Evolutionary conservation across 2,113 vertebrate species (phyloP).

Genomic region (Trichomycterus rosablanca): DNA sequence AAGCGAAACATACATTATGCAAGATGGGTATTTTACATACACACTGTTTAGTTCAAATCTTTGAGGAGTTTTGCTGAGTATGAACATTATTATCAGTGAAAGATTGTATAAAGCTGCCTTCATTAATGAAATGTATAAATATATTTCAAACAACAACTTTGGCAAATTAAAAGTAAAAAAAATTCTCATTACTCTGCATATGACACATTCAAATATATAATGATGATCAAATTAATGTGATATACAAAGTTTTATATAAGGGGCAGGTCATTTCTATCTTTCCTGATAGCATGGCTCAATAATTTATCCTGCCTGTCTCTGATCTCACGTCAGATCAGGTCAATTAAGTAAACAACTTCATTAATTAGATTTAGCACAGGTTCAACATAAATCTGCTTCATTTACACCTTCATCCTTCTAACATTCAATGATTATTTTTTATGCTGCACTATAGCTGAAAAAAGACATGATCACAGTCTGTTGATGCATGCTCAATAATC

Average conservation of each 20-base stretch:
- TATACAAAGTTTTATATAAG: conserved; percentile 58
- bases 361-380: not conserved
- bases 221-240: conserved; percentile 64
- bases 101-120: conserved; percentile 71
- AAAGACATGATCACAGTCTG: no score
- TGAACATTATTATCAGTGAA: conserved; percentile 70
- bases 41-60: conserved; percentile 56
- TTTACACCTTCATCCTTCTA: not conserved
- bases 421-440: no score
- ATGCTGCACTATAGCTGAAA: no score
- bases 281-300: not conserved
- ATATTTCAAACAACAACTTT: conserved; percentile 74
- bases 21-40: conserved; percentile 88
- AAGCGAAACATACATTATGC: conserved; percentile 82
- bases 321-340: not conserved
- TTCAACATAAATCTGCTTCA: not conserved
- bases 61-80: conserved; percentile 75
- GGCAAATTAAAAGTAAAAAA: conserved; percentile 73
- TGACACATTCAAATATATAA: conserved; percentile 67
- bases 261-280: not conserved
- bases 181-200: conserved; percentile 64
- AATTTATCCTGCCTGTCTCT: not conserved
- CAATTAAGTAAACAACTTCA: conserved; percentile 2
- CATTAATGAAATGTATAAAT: conserved; percentile 79
- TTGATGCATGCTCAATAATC: no score